Evolutionary conservation across 1,140 invertebrate species (phyloP), one percentile per base, ranked within the genome.

Genomic region (Pemphigus obesinymphae): DNA sequence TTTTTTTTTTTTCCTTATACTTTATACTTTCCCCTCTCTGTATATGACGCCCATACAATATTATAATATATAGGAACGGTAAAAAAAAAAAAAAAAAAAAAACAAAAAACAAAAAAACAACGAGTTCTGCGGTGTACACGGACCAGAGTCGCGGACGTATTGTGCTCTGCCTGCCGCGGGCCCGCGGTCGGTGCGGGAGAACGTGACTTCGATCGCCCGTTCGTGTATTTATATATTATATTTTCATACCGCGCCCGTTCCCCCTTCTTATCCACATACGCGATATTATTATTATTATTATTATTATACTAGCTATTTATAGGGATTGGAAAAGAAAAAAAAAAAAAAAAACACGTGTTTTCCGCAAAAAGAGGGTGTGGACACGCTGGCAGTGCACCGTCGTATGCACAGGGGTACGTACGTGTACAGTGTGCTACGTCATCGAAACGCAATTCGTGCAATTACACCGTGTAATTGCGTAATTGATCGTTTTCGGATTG

Each of bases 401-500:
- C 7, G 31, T 50, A 11, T 31, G 1, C 17, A 15, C 58, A 58
- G 53, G 31, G 34, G 53, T 50, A 75, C 23, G 29, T 45, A 45
- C 5, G 23, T 75, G 23, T 40, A 45, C n/a, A 17, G 6, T 37
- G 31, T 80, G 76, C 76, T 80, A 80, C 76, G 76, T 80, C 76
- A 80, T 63, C n/a, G 76, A 61, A 45, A 80, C 55, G 53, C 76
- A 80, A 80, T 80, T 63, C 76, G 26, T 29, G 37, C 3, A 80
- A 63, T 80, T 40, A 58, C 76, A 20, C 7, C 76, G 23, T 63
- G 73, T 61, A 80, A 80, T 80, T 80, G 76, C 45, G 76, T 80
- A 80, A 80, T 80, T 80, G 76, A 80, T 80, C 76, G 76, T 63
- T 80, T 80, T 80, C 26, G 55, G 76, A 80, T 80, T 80, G 76